Conservation (phyloP, 1,140 invertebrate genomes). For the Pseudomyrmex gracilis region DNA sequence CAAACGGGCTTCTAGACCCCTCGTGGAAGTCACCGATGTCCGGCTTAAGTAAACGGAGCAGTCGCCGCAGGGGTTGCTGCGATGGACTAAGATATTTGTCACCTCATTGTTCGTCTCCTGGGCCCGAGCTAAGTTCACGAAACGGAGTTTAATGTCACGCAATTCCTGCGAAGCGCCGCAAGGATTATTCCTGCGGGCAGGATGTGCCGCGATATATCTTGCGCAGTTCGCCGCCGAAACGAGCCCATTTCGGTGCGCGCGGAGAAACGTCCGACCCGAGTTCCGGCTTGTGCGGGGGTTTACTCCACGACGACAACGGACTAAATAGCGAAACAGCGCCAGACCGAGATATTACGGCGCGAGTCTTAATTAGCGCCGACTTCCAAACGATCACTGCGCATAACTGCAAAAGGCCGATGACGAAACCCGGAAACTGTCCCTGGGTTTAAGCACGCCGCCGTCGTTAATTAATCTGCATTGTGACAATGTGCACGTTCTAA, state of each 20-base stretch:
- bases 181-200: constrained; percentile 78
- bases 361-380: constrained; percentile 77
- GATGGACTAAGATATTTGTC: constrained; percentile 81
- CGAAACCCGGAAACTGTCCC: constrained; percentile 30
- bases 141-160: constrained; percentile 84
- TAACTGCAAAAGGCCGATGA: constrained; percentile 25
- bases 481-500: constrained; percentile 1
- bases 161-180: constrained; percentile 79
- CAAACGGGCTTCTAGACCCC: constrained; percentile 19
- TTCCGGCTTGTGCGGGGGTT: constrained; percentile 48
- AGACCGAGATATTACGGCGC: constrained; percentile 70
- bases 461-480: constrained; percentile 64
- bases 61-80: constrained; percentile 52
- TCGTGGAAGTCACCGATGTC: constrained; percentile 69
- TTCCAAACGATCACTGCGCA: constrained; percentile 65
- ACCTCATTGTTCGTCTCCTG: constrained; percentile 82
- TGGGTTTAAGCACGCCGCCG: not conserved
- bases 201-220: constrained; percentile 75
- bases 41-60: constrained; percentile 75
- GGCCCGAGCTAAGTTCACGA: constrained; percentile 79
- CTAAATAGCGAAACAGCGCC: constrained; percentile 15
- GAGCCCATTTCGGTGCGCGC: constrained; percentile 59
- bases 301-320: not conserved
- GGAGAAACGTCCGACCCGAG: constrained; percentile 17
- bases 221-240: constrained; percentile 67